phyloP scores from a whole-genome alignment of 2,113 vertebrate species.

The Pagrus major region DNA sequence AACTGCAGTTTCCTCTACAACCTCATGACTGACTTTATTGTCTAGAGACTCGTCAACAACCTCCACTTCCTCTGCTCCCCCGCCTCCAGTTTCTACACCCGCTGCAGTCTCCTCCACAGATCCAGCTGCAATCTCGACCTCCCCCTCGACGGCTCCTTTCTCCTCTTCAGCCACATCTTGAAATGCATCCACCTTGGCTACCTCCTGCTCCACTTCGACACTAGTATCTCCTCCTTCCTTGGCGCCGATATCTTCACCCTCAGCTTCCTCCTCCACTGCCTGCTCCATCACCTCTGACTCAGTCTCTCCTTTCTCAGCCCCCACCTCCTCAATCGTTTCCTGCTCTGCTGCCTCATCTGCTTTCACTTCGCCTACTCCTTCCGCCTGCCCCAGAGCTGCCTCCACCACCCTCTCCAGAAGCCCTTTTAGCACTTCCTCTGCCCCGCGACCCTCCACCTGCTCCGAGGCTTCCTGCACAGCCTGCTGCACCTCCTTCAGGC shows the following conservation, averaged over 20 bases:
- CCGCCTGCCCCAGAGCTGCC: constrained; percentile 60
- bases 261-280: constrained; percentile 3
- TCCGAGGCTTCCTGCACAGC: constrained; percentile 76
- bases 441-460: constrained; percentile 60
- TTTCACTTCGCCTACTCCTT: constrained; percentile 44
- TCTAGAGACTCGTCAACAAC: constrained; percentile 32
- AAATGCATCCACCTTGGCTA: constrained; percentile 26
- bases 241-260: constrained; percentile 1
- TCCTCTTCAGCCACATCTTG: constrained; percentile 24
- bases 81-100: constrained; percentile 33
- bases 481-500: constrained; percentile 76
- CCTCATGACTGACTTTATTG: constrained; percentile 27
- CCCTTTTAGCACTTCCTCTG: constrained; percentile 73
- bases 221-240: constrained; percentile 10
- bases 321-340: constrained; percentile 11
- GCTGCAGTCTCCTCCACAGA: constrained; percentile 21
- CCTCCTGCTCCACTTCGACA: constrained; percentile 32
- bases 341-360: constrained; percentile 22
- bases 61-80: constrained; percentile 27
- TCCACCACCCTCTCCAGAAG: constrained; percentile 75
- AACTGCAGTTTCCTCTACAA: constrained; percentile 19
- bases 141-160: constrained; percentile 1
- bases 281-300: constrained; percentile 36
- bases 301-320: background rate
- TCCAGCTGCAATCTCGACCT: constrained; percentile 17